A percentile compares a stretch with the other conserved stretches of the same genome.
Conservation (phyloP, 2,113 vertebrate genomes). For the rabbit (Oryctolagus cuniculus) region DNA sequence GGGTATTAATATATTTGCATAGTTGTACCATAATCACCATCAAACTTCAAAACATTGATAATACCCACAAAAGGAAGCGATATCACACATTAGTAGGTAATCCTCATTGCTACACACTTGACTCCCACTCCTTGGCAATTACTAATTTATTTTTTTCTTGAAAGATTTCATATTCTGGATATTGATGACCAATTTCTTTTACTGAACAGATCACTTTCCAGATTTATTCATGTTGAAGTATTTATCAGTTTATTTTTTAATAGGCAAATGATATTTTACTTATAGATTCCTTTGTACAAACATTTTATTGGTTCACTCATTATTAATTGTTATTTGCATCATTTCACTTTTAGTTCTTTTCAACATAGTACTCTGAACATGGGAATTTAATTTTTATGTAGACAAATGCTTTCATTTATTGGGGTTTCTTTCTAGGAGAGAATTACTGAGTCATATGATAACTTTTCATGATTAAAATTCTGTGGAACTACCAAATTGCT, state of each 20-base stretch:
- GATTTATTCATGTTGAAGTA: background rate
- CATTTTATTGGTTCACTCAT: background rate
- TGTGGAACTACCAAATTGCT: background rate
- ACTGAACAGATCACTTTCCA: background rate
- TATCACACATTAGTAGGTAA: background rate
- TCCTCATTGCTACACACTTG: background rate
- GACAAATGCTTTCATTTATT: background rate
- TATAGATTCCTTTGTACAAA: background rate
- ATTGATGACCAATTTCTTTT: background rate
- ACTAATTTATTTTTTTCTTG: background rate
- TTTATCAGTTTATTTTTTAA: background rate
- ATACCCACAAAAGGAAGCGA: background rate
- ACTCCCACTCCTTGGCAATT: accelerated
- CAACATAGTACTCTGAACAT: background rate
- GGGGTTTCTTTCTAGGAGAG: background rate
- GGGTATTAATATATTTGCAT: background rate
- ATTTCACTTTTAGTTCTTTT: background rate
- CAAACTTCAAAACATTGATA: background rate
- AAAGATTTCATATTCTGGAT: background rate
- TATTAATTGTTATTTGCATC: background rate
- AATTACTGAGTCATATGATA: background rate
- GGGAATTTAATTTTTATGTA: background rate
- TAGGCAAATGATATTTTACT: background rate
- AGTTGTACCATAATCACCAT: background rate
- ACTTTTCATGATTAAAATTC: background rate